Percentiles rank a stretch among this genome's conserved stretches.
These are phyloP conservation scores for Xenopus laevis DNA, from an alignment of 2,113 vertebrate species.

Conservation along the genomic window DNA sequence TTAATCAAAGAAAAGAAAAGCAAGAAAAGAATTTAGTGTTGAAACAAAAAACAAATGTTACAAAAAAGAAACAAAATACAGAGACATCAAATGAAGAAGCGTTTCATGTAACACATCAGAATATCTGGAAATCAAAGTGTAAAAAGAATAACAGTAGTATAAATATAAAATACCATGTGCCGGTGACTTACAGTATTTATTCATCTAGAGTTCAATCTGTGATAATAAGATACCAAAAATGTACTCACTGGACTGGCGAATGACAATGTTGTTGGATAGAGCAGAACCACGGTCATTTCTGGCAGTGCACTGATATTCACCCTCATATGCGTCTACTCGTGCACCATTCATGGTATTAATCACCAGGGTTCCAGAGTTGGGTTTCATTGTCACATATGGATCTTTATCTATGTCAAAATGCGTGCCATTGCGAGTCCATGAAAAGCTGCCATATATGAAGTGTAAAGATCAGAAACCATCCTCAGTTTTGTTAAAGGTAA, in stretches of 20 bases:
- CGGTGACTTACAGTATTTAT: not conserved
- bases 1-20: slow-evolving; percentile 51
- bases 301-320: slow-evolving; percentile 89
- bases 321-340: slow-evolving; percentile 84
- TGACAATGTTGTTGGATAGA: slow-evolving; percentile 85
- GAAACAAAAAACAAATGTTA: slow-evolving; percentile 15
- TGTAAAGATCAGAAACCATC: not conserved
- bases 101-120: not conserved
- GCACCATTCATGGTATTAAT: slow-evolving; percentile 85
- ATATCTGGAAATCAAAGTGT: not conserved
- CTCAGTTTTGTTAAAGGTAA: slow-evolving; percentile 21
- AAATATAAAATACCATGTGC: not conserved
- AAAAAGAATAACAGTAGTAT: not conserved
- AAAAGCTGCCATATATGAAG: slow-evolving; percentile 73
- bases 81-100: not conserved
- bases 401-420: slow-evolving; percentile 90
- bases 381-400: slow-evolving; percentile 77
- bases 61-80: not conserved
- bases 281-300: slow-evolving; percentile 90
- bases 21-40: slow-evolving; percentile 17
- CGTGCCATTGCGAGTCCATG: slow-evolving; percentile 91
- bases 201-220: not conserved
- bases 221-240: not conserved
- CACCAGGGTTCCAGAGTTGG: slow-evolving; percentile 82
- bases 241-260: slow-evolving; percentile 86